A percentile compares a stretch with the other conserved stretches of the same genome.
Conservation (phyloP, 2,888 invertebrate genomes). For the Meiosimyza decipiens region DNA sequence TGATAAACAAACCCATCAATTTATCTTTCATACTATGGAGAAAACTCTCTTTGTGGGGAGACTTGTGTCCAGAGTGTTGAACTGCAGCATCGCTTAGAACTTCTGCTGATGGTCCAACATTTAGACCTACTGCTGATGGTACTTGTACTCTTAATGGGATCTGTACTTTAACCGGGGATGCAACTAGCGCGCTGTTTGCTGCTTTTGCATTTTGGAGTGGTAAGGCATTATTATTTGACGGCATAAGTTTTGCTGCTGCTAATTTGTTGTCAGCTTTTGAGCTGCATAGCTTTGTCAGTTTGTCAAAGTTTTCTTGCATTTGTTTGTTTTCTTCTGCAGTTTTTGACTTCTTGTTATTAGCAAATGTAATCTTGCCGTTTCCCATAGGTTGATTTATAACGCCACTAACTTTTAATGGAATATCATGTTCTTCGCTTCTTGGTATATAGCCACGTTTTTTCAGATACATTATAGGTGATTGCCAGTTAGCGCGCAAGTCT, state of each 20-base stretch:
- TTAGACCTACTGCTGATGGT: neutral
- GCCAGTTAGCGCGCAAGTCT: constrained; percentile 41
- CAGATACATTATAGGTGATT: constrained; percentile 42
- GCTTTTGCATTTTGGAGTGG: neutral
- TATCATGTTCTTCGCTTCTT: neutral
- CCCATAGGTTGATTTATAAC: neutral
- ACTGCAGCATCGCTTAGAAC: neutral
- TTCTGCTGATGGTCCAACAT: neutral
- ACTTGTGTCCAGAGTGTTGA: neutral
- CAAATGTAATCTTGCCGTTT: neutral
- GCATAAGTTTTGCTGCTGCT: no score
- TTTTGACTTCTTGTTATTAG: neutral
- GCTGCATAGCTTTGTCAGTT: no score
- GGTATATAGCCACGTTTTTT: constrained; percentile 43
- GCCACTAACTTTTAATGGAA: neutral
- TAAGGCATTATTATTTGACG: neutral
- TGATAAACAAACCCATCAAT: neutral
- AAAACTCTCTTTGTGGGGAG: neutral
- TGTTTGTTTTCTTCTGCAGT: neutral
- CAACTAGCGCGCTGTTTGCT: neutral
- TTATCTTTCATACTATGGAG: neutral
- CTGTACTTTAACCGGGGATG: neutral
- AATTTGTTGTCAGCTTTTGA: no score
- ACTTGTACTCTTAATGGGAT: neutral
- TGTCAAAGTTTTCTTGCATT: no score